A percentile compares a stretch with the other conserved stretches of the same genome.
These are phyloP conservation scores for Meda fulgida DNA, from an alignment of 2,797 vertebrate species.

Conservation along the genomic window DNA sequence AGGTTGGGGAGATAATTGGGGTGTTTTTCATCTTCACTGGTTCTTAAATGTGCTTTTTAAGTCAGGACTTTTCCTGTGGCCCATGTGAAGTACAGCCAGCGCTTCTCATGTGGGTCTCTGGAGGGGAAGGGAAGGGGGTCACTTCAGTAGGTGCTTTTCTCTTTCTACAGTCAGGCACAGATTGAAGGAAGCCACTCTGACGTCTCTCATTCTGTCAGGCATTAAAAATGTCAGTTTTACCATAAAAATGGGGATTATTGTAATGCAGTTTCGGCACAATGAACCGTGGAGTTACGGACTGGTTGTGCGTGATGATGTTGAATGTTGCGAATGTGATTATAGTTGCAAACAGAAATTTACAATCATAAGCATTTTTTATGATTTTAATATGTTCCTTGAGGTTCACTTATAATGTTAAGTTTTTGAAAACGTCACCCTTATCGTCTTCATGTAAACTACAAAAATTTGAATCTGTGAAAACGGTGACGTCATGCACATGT, in stretches of 20 bases:
- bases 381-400: neutral
- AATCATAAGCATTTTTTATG: no score
- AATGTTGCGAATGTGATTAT: conserved; percentile 4
- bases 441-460: no score
- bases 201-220: conserved; percentile 41
- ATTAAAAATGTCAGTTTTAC: conserved; percentile 46
- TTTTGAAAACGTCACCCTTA: no score
- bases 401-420: neutral
- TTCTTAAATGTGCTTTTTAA: conserved; percentile 76
- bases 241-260: conserved; percentile 44
- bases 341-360: neutral
- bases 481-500: no score
- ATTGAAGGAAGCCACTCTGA: conserved; percentile 31
- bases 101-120: conserved; percentile 40
- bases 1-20: conserved; percentile 74
- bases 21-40: conserved; percentile 75
- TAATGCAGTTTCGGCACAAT: conserved; percentile 11
- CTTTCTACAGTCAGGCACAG: conserved; percentile 12
- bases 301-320: conserved; percentile 19
- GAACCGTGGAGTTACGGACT: conserved; percentile 8
- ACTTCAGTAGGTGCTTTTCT: conserved; percentile 42
- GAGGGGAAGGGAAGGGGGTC: conserved; percentile 22
- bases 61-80: conserved; percentile 65
- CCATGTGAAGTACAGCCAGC: conserved; percentile 59
- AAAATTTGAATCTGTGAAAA: no score